These are phyloP conservation scores for Grammomys dolichurus DNA, from an alignment of 2,113 vertebrate genomes.

Conservation along the genomic window DNA sequence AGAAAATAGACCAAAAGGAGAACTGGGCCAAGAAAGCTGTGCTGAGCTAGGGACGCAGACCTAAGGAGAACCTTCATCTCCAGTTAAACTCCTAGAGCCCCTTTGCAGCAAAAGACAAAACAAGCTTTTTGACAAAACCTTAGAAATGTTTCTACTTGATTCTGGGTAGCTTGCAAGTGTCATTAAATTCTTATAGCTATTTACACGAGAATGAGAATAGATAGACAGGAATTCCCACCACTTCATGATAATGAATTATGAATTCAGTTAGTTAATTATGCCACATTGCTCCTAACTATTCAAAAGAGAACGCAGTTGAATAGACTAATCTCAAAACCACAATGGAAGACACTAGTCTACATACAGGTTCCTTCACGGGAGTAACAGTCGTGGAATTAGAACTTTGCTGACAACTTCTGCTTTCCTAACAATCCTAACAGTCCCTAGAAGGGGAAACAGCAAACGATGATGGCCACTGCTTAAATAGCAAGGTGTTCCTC, in stretches of 20 bases:
- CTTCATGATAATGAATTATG: not conserved
- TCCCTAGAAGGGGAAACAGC: slow-evolving; percentile 17
- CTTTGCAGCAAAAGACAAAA: slow-evolving; percentile 3
- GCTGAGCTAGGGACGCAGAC: not conserved
- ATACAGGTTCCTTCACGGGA: not conserved
- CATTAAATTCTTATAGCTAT: slow-evolving; percentile 13
- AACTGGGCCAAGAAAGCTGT: not conserved
- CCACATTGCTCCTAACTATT: slow-evolving; percentile 19
- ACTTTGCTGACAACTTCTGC: slow-evolving; percentile 32
- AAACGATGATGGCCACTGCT: slow-evolving; percentile 9
- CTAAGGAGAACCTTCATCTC: not conserved
- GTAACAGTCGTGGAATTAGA: not conserved
- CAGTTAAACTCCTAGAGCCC: not conserved
- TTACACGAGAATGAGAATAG: slow-evolving; percentile 42
- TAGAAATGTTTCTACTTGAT: not conserved
- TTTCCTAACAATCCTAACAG: slow-evolving; percentile 29
- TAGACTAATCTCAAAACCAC: slow-evolving; percentile 21
- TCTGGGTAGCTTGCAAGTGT: slow-evolving; percentile 39
- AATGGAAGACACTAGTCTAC: slow-evolving; percentile 22
- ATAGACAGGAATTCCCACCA: not conserved
- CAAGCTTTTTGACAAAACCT: not conserved
- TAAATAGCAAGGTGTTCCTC: slow-evolving; percentile 47
- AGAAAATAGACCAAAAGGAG: slow-evolving; percentile 36
- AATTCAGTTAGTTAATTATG: slow-evolving; percentile 37
- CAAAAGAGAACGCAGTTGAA: slow-evolving; percentile 19